Evolutionary conservation across 1,140 invertebrate genomes (phyloP), one percentile per base, ranked within the genome.

Genomic region (Aphelinus certus): DNA sequence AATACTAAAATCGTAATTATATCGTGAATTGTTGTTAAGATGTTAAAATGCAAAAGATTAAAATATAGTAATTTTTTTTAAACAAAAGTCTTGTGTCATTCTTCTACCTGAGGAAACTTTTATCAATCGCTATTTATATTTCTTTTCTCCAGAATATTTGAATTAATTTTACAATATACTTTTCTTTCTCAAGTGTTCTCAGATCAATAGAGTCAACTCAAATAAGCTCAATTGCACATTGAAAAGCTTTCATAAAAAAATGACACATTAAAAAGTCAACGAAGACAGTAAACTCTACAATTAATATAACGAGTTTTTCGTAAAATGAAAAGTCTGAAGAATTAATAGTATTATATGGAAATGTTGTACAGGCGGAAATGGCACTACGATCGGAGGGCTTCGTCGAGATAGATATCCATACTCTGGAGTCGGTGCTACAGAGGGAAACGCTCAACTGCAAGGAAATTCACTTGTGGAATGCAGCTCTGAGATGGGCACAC

Each of bases 361-460:
- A 76, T 80, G 80, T 76, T 87, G 89, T 90, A 72, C 90, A 96
- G 94, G 95, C 95, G 82, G 95, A 97, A 90, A 95, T 97, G 93
- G 95, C 95, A 66, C 90, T 97, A 77, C 93, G 93, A 80, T 96
- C 95, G n/a, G 96, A 97, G 83, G 95, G 95, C 76, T 97, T 97
- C 89, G 92, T 95, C 75, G 95, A 97, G 83, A 96, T 97, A 82
- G 95, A 97, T 87, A 92, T 94, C 79, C 93, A 94, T 72, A 97
- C 96, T 1, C 90, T 97, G 70, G 93, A 95, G 84, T 95, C 94
- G 55, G 95, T 97, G 78, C 89, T 97, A 76, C 93, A 92, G 63
- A 90, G 96, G 76, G 96, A 97, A 88, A 97, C 95, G 3, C 88
- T 97, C 51, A 97, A 96, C 85, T 96, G 95, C 85, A 95, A 96